Evolutionary conservation across 2,888 invertebrate species (phyloP).

Genomic region (Sabatieria punctata): DNA sequence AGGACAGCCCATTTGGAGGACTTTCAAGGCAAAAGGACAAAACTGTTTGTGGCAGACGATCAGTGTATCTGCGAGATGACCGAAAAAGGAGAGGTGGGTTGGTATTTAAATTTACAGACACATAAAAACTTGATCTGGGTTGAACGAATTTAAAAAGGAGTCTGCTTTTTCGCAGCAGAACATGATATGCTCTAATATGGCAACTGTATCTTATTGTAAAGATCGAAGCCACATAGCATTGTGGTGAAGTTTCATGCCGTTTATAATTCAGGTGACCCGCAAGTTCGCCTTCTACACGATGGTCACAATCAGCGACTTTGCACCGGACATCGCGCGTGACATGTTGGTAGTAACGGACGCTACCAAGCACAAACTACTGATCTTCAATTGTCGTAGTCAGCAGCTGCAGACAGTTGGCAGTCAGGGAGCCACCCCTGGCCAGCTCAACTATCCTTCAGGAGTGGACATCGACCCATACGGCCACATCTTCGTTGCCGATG

Average conservation of each 20-base stretch:
- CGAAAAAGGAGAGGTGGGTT: neutral
- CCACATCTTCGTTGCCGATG: constrained; percentile 7
- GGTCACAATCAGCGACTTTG: constrained; percentile 3
- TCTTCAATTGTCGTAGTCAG: constrained; percentile 2
- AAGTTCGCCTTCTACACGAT: constrained; percentile 7
- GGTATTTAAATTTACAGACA: too few relatives aligned
- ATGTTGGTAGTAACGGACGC: constrained; percentile 1
- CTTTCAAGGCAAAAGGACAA: neutral
- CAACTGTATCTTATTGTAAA: too few relatives aligned
- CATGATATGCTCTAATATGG: too few relatives aligned
- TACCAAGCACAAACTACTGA: neutral
- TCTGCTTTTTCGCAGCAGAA: too few relatives aligned
- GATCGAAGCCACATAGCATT: too few relatives aligned
- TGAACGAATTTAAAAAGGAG: too few relatives aligned
- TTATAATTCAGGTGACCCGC: too few relatives aligned
- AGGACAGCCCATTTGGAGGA: neutral
- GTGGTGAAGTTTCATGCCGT: too few relatives aligned
- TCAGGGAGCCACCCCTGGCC: constrained; percentile 7
- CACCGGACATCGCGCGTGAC: neutral
- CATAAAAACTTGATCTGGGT: too few relatives aligned
- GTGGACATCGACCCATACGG: constrained; percentile 4
- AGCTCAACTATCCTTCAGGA: constrained; percentile 3
- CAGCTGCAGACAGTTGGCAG: constrained; percentile 1
- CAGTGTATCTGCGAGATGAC: constrained; percentile 3
- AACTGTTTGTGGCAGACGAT: constrained; percentile 1